Conservation (phyloP, 1,140 invertebrate species). For the Helicorthomorpha holstii region DNA sequence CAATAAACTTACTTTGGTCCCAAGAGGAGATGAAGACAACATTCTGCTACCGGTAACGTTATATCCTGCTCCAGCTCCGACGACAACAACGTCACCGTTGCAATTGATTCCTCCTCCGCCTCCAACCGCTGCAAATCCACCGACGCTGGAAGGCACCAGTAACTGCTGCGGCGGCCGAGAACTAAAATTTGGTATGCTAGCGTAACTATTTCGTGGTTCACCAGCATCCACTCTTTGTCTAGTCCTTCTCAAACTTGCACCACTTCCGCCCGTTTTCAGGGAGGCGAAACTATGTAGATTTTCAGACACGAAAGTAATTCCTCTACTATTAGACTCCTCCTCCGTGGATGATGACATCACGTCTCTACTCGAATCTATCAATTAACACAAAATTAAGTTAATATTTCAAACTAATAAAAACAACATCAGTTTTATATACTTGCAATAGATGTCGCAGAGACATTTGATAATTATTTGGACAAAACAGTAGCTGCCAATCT, state of each 20-base stretch:
- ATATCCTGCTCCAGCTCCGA: constrained; percentile 13
- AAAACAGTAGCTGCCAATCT: too few relatives aligned
- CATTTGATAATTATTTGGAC: too few relatives aligned
- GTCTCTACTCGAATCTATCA: constrained; percentile 16
- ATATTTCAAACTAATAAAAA: too few relatives aligned
- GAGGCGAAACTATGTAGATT: too few relatives aligned
- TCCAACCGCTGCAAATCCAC: neutral
- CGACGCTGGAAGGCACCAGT: neutral
- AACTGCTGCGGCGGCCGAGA: constrained; percentile 37
- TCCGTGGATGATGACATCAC: too few relatives aligned
- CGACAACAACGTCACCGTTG: neutral
- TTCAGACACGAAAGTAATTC: too few relatives aligned
- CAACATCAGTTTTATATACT: too few relatives aligned
- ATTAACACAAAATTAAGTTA: too few relatives aligned
- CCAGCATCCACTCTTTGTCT: constrained; percentile 86
- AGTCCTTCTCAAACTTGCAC: constrained; percentile 42
- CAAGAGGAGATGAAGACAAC: constrained; percentile 12
- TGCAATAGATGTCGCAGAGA: too few relatives aligned
- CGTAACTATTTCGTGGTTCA: constrained; percentile 80
- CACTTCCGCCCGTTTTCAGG: too few relatives aligned
- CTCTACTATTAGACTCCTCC: too few relatives aligned
- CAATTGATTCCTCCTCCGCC: neutral
- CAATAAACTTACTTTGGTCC: constrained; percentile 13
- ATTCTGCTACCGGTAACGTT: constrained; percentile 11
- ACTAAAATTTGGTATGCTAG: constrained; percentile 67